Evolutionary conservation across 2,797 vertebrate genomes (phyloP).

Genomic region (Microctenopoma stevenorrisi): DNA sequence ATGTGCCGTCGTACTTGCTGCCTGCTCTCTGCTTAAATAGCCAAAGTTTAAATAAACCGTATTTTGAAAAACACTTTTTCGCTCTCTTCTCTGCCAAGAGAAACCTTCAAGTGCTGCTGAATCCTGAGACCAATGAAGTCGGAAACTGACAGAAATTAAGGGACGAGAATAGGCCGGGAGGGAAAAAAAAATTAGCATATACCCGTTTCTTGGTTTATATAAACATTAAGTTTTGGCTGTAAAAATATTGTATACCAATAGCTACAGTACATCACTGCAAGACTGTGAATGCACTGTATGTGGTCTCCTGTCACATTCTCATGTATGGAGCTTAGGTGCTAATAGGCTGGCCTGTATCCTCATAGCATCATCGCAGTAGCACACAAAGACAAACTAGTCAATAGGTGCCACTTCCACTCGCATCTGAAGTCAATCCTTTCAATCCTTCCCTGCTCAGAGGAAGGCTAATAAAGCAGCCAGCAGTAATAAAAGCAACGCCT

Average conservation of each 20-base stretch:
- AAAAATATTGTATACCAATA: not conserved
- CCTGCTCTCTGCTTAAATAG: constrained; percentile 43
- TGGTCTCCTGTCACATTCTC: constrained; percentile 50
- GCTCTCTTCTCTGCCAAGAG: constrained; percentile 23
- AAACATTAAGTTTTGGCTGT: constrained; percentile 27
- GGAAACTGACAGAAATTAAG: constrained; percentile 57
- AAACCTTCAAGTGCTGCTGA: constrained; percentile 54
- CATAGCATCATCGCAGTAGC: constrained; percentile 47
- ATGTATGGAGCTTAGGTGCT: constrained; percentile 41
- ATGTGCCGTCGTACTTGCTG: constrained; percentile 19
- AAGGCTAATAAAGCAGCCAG: constrained; percentile 68
- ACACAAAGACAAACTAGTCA: constrained; percentile 57
- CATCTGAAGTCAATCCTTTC: constrained; percentile 57
- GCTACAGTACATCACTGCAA: constrained; percentile 6
- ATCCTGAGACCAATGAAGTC: constrained; percentile 74
- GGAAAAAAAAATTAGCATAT: constrained; percentile 35
- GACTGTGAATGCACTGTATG: constrained; percentile 26
- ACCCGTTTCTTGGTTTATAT: constrained; percentile 22
- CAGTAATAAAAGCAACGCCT: constrained; percentile 60
- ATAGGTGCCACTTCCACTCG: constrained; percentile 62
- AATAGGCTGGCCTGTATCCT: constrained; percentile 44
- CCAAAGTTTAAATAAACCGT: constrained; percentile 48
- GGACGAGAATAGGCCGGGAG: constrained; percentile 18
- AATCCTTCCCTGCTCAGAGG: constrained; percentile 34
- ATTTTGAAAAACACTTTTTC: constrained; percentile 3